Conservation (phyloP, 1,140 invertebrate genomes). For the Calosoma granatense region DNA sequence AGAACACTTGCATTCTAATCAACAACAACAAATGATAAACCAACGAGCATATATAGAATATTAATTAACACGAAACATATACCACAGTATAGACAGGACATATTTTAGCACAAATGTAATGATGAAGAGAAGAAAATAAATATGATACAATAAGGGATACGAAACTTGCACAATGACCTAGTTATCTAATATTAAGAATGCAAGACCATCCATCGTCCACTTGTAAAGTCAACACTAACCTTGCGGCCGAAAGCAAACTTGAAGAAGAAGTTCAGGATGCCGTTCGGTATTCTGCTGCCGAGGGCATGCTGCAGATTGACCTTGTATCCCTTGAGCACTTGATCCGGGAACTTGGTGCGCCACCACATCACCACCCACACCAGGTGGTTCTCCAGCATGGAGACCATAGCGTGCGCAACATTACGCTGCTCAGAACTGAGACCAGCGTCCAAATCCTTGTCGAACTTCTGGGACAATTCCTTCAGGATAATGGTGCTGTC, state of each 20-base stretch:
- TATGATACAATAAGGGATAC: too few relatives aligned
- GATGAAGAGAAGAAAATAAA: too few relatives aligned
- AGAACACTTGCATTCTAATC: too few relatives aligned
- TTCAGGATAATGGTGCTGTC: slow-evolving; percentile 84
- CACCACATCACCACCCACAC: slow-evolving; percentile 81
- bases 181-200: too few relatives aligned
- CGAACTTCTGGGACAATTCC: slow-evolving; percentile 70
- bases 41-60: too few relatives aligned
- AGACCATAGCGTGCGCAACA: slow-evolving; percentile 84
- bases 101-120: too few relatives aligned
- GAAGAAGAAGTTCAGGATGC: slow-evolving; percentile 80
- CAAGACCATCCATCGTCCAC: too few relatives aligned
- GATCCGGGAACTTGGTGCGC: slow-evolving; percentile 78
- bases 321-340: slow-evolving; percentile 79
- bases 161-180: too few relatives aligned
- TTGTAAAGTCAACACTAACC: too few relatives aligned
- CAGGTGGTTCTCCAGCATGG: slow-evolving; percentile 90
- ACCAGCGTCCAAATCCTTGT: slow-evolving; percentile 68
- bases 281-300: slow-evolving; percentile 77
- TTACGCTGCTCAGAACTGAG: slow-evolving; percentile 76
- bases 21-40: too few relatives aligned
- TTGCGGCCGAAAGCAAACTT: slow-evolving; percentile 79
- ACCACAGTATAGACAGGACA: too few relatives aligned
- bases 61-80: too few relatives aligned
- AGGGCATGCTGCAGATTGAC: slow-evolving; percentile 80